phyloP scores from a whole-genome alignment of 2,797 vertebrate genomes.

The Distichodus sexfasciatus region DNA sequence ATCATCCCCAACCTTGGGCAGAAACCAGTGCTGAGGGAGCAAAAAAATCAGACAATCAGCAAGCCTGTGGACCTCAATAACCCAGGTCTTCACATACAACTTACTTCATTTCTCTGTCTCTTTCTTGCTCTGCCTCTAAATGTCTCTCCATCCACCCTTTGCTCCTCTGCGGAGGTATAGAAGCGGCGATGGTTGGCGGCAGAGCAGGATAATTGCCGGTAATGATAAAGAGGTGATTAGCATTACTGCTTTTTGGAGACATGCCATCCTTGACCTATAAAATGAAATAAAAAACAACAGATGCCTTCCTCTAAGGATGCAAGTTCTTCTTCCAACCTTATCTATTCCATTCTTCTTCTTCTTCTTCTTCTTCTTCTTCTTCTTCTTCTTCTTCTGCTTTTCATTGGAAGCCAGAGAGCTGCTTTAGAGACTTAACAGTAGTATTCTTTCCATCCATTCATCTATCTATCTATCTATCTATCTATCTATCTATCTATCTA shows the following conservation, averaged over 20 bases:
- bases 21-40: no score
- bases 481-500: no score
- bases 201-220: conserved; percentile 81
- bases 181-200: conserved; percentile 73
- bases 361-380: conserved; percentile 19
- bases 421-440: no score
- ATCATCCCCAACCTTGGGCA: no score
- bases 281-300: conserved; percentile 83
- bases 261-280: conserved; percentile 80
- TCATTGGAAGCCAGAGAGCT: conserved; percentile 51
- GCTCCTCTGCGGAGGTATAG: conserved; percentile 58
- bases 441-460: no score
- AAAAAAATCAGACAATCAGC: conserved; percentile 46
- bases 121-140: conserved; percentile 14
- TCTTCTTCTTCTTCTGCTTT: conserved; percentile 35
- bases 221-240: conserved; percentile 85
- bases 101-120: conserved; percentile 28
- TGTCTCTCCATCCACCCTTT: conserved; percentile 26
- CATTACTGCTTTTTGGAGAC: conserved; percentile 76
- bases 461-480: no score
- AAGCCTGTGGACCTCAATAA: conserved; percentile 47
- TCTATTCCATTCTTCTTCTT: conserved; percentile 52
- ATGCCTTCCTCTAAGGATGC: conserved; percentile 76
- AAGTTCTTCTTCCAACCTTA: conserved; percentile 57
- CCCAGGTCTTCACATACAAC: conserved; percentile 36